A percentile compares a stretch with the other conserved stretches of the same genome.
Evolutionary conservation across 2,888 invertebrate species (phyloP).

Genomic region (Apodemia mormo): DNA sequence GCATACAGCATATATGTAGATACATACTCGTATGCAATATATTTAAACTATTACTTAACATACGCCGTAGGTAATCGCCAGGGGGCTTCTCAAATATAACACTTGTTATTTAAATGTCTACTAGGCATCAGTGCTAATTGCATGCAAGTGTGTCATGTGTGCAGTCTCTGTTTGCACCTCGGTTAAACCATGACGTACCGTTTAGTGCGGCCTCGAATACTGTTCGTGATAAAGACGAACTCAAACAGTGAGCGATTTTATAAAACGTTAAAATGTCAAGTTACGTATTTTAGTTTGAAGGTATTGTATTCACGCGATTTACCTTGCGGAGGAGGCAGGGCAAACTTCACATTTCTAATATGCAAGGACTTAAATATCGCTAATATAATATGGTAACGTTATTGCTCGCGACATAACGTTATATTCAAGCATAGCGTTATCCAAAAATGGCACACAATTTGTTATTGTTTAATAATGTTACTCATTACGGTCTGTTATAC

Average conservation of each 20-base stretch:
- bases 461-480: too few relatives aligned
- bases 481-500: too few relatives aligned
- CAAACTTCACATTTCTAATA: too few relatives aligned
- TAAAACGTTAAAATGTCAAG: conserved; percentile 2
- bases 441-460: too few relatives aligned
- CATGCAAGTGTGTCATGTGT: conserved; percentile 41
- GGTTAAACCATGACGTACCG: conserved; percentile 36
- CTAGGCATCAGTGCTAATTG: conserved; percentile 41
- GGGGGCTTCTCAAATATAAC: conserved; percentile 8
- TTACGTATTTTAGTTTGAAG: neutral
- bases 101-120: conserved; percentile 12
- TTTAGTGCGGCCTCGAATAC: conserved; percentile 34
- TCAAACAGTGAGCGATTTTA: conserved; percentile 21
- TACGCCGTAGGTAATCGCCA: neutral
- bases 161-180: conserved; percentile 40
- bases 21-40: too few relatives aligned
- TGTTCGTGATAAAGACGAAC: conserved; percentile 23
- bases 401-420: too few relatives aligned
- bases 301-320: neutral
- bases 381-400: too few relatives aligned
- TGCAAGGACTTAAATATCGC: too few relatives aligned
- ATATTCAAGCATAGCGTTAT: too few relatives aligned
- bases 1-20: too few relatives aligned
- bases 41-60: neutral
- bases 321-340: too few relatives aligned